Evolutionary conservation across 2,113 vertebrate genomes (phyloP).

Genomic region (Hirundichthys speculiger): DNA sequence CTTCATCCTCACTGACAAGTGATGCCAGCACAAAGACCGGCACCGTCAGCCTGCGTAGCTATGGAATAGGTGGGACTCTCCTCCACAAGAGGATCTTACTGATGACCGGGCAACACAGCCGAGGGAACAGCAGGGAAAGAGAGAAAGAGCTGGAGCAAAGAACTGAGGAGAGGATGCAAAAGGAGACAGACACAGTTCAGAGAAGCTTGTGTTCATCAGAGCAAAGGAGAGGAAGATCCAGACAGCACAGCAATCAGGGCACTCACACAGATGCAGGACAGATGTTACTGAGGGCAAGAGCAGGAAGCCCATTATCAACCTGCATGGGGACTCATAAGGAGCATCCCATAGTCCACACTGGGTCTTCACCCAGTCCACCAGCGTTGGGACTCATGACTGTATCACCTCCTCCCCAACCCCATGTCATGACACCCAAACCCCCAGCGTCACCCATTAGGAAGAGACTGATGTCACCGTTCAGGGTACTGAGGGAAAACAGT

Average conservation of each 20-base stretch:
- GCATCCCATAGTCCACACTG: neutral
- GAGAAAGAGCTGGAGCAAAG: conserved; percentile 17
- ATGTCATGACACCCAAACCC: conserved; percentile 49
- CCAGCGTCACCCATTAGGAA: conserved; percentile 72
- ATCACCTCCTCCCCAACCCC: conserved; percentile 8
- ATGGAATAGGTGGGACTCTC: conserved; percentile 94
- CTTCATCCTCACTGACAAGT: conserved; percentile 87
- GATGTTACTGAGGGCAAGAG: neutral
- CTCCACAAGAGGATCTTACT: conserved; percentile 88
- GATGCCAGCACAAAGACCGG: conserved; percentile 87
- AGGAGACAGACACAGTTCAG: conserved; percentile 24
- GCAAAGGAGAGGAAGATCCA: conserved; percentile 28
- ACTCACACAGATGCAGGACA: conserved; percentile 16
- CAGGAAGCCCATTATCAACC: conserved; percentile 17
- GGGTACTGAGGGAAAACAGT: conserved; percentile 85
- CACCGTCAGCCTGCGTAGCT: conserved; percentile 82
- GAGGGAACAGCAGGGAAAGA: conserved; percentile 66
- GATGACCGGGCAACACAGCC: conserved; percentile 80
- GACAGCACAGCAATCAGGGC: conserved; percentile 8
- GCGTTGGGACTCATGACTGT: neutral
- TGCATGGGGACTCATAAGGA: neutral
- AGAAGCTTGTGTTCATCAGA: conserved; percentile 17
- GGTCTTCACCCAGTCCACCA: neutral
- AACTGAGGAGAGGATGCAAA: conserved; percentile 9
- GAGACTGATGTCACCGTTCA: conserved; percentile 77